These are phyloP conservation scores for Sogatella furcifera DNA, from an alignment of 1,140 invertebrate genomes.

Conservation along the genomic window DNA sequence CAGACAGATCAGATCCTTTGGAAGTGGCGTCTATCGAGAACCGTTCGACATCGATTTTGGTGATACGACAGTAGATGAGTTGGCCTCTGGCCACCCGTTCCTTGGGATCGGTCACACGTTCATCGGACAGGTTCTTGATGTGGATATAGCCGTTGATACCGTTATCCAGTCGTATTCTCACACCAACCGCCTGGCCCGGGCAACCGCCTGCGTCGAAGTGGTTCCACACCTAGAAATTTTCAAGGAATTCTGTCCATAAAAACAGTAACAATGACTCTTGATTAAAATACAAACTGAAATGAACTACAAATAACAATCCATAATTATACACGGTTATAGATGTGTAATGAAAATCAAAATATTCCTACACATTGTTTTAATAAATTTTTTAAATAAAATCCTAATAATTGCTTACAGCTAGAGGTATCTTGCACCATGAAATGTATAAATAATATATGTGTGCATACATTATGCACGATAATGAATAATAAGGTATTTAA, in stretches of 20 bases:
- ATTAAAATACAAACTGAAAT: too few species aligned
- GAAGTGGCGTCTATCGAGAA: conserved; percentile 92
- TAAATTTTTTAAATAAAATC: too few species aligned
- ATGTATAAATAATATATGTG: too few species aligned
- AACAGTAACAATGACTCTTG: background rate
- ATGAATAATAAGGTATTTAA: too few species aligned
- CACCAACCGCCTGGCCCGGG: conserved; percentile 88
- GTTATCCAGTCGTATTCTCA: conserved; percentile 85
- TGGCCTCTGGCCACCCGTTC: conserved; percentile 80
- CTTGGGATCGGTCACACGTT: conserved; percentile 83
- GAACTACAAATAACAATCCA: too few species aligned
- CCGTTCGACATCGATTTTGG: conserved; percentile 90
- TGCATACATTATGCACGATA: too few species aligned
- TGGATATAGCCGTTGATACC: conserved; percentile 90
- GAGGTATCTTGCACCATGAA: too few species aligned
- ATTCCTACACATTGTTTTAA: too few species aligned
- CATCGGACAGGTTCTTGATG: conserved; percentile 91
- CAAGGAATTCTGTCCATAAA: background rate
- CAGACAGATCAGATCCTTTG: conserved; percentile 83
- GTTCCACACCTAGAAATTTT: conserved; percentile 66
- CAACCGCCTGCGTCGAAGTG: conserved; percentile 94
- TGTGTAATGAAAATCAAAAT: too few species aligned
- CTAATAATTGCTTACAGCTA: too few species aligned
- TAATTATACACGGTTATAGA: too few species aligned
- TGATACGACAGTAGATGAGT: conserved; percentile 85